These are phyloP conservation scores for Coranthus polyacanthus DNA, from an alignment of 2,797 vertebrate genomes.

Conservation along the genomic window DNA sequence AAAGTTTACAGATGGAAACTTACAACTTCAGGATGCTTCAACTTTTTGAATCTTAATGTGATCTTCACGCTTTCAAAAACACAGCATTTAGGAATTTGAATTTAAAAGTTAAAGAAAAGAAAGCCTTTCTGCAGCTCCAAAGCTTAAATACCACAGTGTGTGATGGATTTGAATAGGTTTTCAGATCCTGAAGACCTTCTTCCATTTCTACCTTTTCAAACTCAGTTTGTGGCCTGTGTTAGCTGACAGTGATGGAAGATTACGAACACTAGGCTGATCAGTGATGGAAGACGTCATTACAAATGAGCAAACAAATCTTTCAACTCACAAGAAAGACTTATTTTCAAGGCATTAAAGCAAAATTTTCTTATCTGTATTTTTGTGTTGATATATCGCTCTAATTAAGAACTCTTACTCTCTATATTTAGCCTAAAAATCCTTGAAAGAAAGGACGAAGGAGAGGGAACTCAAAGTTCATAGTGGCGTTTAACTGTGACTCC, in stretches of 20 bases:
- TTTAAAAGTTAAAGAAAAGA: conserved; percentile 2
- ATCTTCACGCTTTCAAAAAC: background rate
- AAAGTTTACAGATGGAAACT: background rate
- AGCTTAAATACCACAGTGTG: background rate
- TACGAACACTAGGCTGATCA: too few relatives aligned
- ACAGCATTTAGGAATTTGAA: background rate
- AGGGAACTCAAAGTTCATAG: too few relatives aligned
- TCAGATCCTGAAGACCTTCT: background rate
- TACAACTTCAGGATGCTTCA: conserved; percentile 10
- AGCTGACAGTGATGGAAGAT: background rate
- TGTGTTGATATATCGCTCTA: too few relatives aligned
- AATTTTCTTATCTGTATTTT: too few relatives aligned
- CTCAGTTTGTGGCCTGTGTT: background rate
- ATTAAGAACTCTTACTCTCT: too few relatives aligned
- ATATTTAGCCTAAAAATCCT: too few relatives aligned
- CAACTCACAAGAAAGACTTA: too few relatives aligned
- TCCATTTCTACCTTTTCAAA: background rate
- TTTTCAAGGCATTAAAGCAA: too few relatives aligned
- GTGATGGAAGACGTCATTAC: too few relatives aligned
- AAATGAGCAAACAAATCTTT: too few relatives aligned
- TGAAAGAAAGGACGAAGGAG: too few relatives aligned
- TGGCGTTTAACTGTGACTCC: too few relatives aligned
- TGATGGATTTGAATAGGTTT: background rate
- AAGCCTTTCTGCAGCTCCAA: background rate
- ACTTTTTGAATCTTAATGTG: background rate